Conservation (phyloP, 2,113 vertebrate genomes). For the Platanista minor region DNA sequence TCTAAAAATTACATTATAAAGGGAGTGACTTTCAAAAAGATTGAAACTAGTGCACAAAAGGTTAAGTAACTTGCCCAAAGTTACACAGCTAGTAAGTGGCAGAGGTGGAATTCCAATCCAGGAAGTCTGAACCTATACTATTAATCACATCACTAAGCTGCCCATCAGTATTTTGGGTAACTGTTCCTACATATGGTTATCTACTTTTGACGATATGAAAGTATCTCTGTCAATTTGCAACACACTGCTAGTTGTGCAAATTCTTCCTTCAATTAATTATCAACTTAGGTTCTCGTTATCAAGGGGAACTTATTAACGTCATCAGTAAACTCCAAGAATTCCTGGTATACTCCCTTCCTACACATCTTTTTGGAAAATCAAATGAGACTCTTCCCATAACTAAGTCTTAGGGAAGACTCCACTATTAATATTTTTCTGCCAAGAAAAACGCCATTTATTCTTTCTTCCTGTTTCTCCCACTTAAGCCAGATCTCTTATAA, state of each 20-base stretch:
- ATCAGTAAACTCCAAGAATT: not conserved
- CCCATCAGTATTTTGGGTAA: not conserved
- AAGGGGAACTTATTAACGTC: not conserved
- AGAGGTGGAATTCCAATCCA: not conserved
- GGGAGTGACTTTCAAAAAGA: not conserved
- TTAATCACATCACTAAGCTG: not conserved
- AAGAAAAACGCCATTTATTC: not conserved
- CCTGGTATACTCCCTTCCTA: not conserved
- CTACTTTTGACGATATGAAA: not conserved
- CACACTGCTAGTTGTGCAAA: not conserved
- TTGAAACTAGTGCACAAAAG: not conserved
- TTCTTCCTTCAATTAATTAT: not conserved
- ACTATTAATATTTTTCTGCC: not conserved
- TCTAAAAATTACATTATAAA: not conserved
- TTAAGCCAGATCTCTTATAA: not conserved
- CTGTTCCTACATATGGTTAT: not conserved
- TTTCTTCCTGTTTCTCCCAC: not conserved
- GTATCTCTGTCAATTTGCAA: not conserved
- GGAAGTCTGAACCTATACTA: not conserved
- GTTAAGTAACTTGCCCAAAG: not conserved
- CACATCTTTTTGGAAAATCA: not conserved
- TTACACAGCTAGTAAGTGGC: not conserved
- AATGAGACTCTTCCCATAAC: constrained; percentile 22
- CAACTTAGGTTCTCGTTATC: not conserved
- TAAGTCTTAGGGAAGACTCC: not conserved